Evolutionary conservation across 2,888 invertebrate genomes (phyloP).

Genomic region (Hyalella azteca): DNA sequence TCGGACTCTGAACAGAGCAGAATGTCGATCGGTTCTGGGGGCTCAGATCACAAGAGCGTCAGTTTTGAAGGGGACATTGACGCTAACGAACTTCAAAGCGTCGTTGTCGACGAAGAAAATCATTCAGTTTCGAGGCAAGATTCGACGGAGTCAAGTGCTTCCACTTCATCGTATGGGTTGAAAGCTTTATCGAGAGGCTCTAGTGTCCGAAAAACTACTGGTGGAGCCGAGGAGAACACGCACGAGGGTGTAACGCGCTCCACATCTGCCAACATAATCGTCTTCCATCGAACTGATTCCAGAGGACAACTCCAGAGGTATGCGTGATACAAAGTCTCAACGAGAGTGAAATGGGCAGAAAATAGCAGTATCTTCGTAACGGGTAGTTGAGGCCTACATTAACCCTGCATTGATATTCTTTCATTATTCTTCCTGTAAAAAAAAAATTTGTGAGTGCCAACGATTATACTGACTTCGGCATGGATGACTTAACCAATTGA

Average conservation of each 20-base stretch:
- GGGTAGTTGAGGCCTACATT: too few relatives aligned
- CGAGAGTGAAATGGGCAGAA: too few relatives aligned
- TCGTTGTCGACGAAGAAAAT: conserved; percentile 42
- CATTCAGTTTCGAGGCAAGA: conserved; percentile 49
- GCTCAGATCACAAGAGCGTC: conserved; percentile 47
- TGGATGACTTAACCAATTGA: too few relatives aligned
- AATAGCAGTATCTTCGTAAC: too few relatives aligned
- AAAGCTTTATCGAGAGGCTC: conserved; percentile 48
- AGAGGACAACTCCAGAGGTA: conserved; percentile 58
- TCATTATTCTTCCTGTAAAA: too few relatives aligned
- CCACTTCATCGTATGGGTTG: conserved; percentile 52
- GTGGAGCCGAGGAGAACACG: conserved; percentile 47
- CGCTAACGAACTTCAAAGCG: conserved; percentile 41
- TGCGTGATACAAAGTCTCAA: too few relatives aligned
- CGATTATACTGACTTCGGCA: too few relatives aligned
- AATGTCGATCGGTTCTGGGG: conserved; percentile 45
- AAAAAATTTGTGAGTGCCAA: too few relatives aligned
- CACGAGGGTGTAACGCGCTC: conserved; percentile 50
- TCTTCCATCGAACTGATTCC: conserved; percentile 58
- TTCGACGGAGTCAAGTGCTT: conserved; percentile 50
- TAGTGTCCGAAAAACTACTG: conserved; percentile 43
- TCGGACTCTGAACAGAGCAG: conserved; percentile 52
- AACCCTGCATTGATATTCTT: too few relatives aligned
- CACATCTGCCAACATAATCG: conserved; percentile 57
- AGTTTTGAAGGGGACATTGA: conserved; percentile 43